phyloP scores from a whole-genome alignment of 2,113 vertebrate genomes.

The Anser cygnoides region DNA sequence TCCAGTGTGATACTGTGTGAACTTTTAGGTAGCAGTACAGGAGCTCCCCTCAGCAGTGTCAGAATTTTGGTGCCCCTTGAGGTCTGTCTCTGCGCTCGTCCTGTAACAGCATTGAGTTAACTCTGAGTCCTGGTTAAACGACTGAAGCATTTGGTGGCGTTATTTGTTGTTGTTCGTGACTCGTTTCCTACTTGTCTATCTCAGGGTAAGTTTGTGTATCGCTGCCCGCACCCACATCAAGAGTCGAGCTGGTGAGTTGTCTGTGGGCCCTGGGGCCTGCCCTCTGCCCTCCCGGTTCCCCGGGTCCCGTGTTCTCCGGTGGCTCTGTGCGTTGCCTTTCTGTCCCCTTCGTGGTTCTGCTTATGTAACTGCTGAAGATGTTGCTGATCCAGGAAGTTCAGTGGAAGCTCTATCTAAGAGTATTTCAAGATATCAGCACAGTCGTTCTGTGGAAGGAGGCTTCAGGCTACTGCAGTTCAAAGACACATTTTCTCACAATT shows the following conservation, averaged over 20 bases:
- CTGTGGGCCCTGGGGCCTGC: not conserved
- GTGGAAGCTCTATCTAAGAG: not conserved
- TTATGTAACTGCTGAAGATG: not conserved
- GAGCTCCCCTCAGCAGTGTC: not conserved
- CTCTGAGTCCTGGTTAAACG: not conserved
- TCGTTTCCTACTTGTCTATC: not conserved
- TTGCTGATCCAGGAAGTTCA: not conserved
- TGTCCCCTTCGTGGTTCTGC: not conserved
- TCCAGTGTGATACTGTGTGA: not conserved
- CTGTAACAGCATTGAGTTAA: not conserved
- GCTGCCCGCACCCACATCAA: not conserved
- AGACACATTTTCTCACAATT: not conserved
- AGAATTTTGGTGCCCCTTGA: not conserved
- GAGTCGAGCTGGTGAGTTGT: not conserved
- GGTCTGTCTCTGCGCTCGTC: not conserved
- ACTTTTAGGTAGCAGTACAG: not conserved
- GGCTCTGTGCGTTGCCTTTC: not conserved
- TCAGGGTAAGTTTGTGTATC: not conserved
- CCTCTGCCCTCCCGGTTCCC: not conserved
- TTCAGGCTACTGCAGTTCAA: not conserved
- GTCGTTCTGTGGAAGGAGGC: not conserved
- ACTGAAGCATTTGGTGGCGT: not conserved
- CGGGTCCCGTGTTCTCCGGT: not conserved
- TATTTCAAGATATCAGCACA: not conserved
- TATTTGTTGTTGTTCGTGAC: not conserved